A percentile compares a stretch with the other conserved stretches of the same genome.
phyloP scores from a whole-genome alignment of 1,140 invertebrate genomes.

The Bicyclus anynana region DNA sequence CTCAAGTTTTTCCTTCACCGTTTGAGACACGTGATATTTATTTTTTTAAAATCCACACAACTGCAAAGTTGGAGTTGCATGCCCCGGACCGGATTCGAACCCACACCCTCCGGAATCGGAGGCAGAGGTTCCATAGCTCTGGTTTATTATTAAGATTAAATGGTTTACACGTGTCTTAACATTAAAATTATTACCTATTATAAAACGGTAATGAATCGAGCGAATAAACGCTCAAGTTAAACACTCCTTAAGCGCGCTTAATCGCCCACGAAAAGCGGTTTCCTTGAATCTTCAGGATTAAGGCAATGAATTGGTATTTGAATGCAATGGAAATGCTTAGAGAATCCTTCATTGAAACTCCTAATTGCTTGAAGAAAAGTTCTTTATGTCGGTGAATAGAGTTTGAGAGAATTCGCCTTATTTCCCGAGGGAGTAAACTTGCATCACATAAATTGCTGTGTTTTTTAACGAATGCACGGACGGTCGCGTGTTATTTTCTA shows the following conservation, averaged over 20 bases:
- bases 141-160: too few relatives aligned
- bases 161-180: too few relatives aligned
- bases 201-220: slow-evolving; percentile 3
- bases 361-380: slow-evolving; percentile 24
- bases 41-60: too few relatives aligned
- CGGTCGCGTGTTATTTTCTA: slow-evolving; percentile 1
- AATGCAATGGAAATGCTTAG: slow-evolving; percentile 21
- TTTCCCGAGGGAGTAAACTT: slow-evolving; percentile 3
- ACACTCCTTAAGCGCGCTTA: slow-evolving; percentile 14
- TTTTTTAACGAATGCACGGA: slow-evolving; percentile 15
- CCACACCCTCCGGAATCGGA: too few relatives aligned
- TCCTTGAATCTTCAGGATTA: slow-evolving; percentile 18
- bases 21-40: too few relatives aligned
- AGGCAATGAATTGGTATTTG: slow-evolving; percentile 18
- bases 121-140: too few relatives aligned
- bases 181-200: neutral
- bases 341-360: slow-evolving; percentile 16
- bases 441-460: slow-evolving; percentile 13
- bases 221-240: slow-evolving; percentile 12
- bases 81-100: too few relatives aligned
- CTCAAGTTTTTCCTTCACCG: too few relatives aligned
- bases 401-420: slow-evolving; percentile 14
- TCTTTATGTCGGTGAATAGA: slow-evolving; percentile 18
- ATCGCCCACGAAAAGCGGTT: slow-evolving; percentile 18
- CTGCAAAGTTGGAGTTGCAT: too few relatives aligned